Conservation (phyloP, 35 echinoderm and acorn worm genomes). For the Anneissia japonica region DNA sequence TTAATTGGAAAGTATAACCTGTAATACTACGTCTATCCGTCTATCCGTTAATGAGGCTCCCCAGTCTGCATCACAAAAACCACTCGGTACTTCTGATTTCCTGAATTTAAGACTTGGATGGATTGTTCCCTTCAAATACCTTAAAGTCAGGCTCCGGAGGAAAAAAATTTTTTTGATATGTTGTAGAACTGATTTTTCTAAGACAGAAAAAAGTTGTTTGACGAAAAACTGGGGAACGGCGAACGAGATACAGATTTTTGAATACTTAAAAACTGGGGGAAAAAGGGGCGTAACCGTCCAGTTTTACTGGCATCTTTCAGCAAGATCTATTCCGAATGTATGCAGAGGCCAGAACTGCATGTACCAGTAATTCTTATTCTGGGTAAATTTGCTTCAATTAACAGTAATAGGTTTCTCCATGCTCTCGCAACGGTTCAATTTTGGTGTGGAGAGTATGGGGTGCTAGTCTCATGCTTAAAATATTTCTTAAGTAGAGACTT, state of each 20-base stretch:
- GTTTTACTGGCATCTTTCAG: too few species aligned
- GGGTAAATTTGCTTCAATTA: conserved; percentile 24
- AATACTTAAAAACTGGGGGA: too few species aligned
- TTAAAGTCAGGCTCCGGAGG: too few species aligned
- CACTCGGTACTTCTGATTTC: conserved; percentile 8
- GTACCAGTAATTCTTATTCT: conserved; percentile 14
- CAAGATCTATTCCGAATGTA: conserved; percentile 48
- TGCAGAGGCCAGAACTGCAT: conserved; percentile 37
- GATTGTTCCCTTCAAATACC: conserved; percentile 32
- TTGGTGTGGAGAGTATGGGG: conserved; percentile 36
- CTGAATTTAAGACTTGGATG: conserved; percentile 12
- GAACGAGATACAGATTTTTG: too few species aligned
- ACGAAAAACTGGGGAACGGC: too few species aligned
- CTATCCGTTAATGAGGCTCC: too few species aligned
- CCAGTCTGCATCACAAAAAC: conserved; percentile 44
- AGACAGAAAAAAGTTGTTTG: too few species aligned
- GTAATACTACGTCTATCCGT: conserved; percentile 24
- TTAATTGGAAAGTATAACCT: conserved; percentile 30
- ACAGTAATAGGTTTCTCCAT: conserved; percentile 38
- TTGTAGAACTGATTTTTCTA: too few species aligned
- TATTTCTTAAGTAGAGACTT: conserved; percentile 20
- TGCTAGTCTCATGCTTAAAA: conserved; percentile 36
- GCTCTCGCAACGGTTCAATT: conserved; percentile 37
- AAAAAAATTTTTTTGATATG: too few species aligned
- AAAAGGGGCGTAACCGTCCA: too few species aligned